Conservation (phyloP, 2,113 vertebrate species). For the Ahaetulla prasina region DNA sequence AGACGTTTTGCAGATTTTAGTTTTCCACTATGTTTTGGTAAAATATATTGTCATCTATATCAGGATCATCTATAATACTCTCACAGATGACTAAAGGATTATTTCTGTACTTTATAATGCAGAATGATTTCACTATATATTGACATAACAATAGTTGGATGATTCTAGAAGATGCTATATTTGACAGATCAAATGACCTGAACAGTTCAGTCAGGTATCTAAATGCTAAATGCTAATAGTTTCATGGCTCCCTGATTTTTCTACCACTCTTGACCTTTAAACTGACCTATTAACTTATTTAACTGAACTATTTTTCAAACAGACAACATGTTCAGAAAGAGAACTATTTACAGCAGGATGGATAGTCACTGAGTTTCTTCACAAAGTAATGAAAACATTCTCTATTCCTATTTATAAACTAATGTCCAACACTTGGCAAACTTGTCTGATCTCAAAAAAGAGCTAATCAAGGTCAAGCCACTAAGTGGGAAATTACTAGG, state of each 20-base stretch:
- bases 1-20: background rate
- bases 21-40: background rate
- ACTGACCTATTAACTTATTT: background rate
- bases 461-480: background rate
- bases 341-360: background rate
- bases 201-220: background rate
- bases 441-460: background rate
- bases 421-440: background rate
- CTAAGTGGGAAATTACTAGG: background rate
- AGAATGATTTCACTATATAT: background rate
- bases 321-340: background rate
- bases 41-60: background rate
- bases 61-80: background rate
- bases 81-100: background rate
- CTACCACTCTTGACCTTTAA: background rate
- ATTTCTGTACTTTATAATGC: background rate
- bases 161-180: background rate
- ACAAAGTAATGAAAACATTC: background rate
- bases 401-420: background rate
- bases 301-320: background rate
- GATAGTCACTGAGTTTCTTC: background rate
- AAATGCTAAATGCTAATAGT: background rate
- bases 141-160: background rate
- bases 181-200: background rate
- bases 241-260: background rate